These are phyloP conservation scores for Troilus luridus DNA, from an alignment of 2,888 invertebrate species.

Conservation along the genomic window DNA sequence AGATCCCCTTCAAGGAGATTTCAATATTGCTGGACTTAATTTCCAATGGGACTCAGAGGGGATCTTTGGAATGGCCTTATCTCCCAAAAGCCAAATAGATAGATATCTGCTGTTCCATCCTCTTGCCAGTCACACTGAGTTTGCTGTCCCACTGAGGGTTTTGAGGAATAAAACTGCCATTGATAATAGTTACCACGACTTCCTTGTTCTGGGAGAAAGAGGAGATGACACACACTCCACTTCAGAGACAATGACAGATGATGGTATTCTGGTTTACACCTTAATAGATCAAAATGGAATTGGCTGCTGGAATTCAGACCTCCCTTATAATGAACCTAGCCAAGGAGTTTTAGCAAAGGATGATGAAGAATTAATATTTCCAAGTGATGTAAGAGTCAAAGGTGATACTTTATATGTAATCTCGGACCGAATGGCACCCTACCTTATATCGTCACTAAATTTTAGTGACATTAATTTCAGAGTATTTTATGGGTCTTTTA, in stretches of 20 bases:
- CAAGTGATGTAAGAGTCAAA: constrained; percentile 82
- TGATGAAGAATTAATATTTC: constrained; percentile 83
- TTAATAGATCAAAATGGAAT: constrained; percentile 86
- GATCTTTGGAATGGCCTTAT: constrained; percentile 83
- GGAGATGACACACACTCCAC: constrained; percentile 81
- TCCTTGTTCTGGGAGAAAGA: constrained; percentile 70
- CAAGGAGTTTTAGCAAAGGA: constrained; percentile 82
- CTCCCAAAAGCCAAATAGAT: constrained; percentile 77
- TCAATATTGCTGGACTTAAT: constrained; percentile 73
- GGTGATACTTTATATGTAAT: constrained; percentile 77
- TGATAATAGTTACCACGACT: constrained; percentile 79
- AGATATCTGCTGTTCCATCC: constrained; percentile 85
- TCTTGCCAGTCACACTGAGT: constrained; percentile 83
- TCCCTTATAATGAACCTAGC: constrained; percentile 72
- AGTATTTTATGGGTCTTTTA: constrained; percentile 80
- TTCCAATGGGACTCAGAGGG: constrained; percentile 90
- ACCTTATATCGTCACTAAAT: constrained; percentile 78
- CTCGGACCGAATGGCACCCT: constrained; percentile 86
- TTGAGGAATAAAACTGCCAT: constrained; percentile 76
- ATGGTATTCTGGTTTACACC: constrained; percentile 82
- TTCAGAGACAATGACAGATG: constrained; percentile 72
- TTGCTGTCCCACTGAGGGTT: constrained; percentile 82
- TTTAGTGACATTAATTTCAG: constrained; percentile 85
- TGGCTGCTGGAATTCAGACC: constrained; percentile 84
- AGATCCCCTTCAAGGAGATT: constrained; percentile 75